Percentiles rank a stretch among this genome's conserved stretches.
Evolutionary conservation across 1,140 invertebrate genomes (phyloP).

Genomic region (Ips typographus): DNA sequence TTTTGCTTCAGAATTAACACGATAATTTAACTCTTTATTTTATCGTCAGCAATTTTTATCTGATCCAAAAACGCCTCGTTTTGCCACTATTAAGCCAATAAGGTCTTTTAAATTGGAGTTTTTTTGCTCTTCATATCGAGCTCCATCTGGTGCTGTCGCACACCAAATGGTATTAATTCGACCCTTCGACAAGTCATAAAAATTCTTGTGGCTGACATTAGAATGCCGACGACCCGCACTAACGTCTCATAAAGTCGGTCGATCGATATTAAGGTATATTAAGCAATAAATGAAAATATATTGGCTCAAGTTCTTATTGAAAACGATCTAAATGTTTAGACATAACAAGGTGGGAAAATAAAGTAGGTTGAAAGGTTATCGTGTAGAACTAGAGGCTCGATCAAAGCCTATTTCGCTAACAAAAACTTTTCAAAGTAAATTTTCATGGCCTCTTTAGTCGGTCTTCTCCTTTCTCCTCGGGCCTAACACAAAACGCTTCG

Average conservation of each 20-base stretch:
- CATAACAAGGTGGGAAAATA: neutral
- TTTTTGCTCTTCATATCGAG: neutral
- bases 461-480: constrained; percentile 10
- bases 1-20: neutral
- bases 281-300: too few relatives aligned
- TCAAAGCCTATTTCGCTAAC: constrained; percentile 10
- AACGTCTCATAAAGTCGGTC: constrained; percentile 10
- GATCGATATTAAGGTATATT: neutral
- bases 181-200: constrained; percentile 10
- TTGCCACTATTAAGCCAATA: constrained; percentile 3
- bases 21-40: neutral
- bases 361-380: neutral
- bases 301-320: too few relatives aligned
- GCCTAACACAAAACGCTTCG: constrained; percentile 29
- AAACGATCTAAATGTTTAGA: too few relatives aligned
- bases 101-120: neutral
- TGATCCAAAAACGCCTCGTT: neutral
- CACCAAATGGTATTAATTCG: constrained; percentile 8
- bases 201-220: constrained; percentile 12
- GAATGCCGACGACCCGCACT: constrained; percentile 12
- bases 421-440: constrained; percentile 27
- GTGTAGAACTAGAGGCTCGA: neutral
- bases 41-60: too few relatives aligned
- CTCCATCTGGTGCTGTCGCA: neutral
- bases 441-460: constrained; percentile 18